A percentile compares a stretch with the other conserved stretches of the same genome.
Evolutionary conservation across 2,888 invertebrate species (phyloP).

Genomic region (Meandrusa payeni): DNA sequence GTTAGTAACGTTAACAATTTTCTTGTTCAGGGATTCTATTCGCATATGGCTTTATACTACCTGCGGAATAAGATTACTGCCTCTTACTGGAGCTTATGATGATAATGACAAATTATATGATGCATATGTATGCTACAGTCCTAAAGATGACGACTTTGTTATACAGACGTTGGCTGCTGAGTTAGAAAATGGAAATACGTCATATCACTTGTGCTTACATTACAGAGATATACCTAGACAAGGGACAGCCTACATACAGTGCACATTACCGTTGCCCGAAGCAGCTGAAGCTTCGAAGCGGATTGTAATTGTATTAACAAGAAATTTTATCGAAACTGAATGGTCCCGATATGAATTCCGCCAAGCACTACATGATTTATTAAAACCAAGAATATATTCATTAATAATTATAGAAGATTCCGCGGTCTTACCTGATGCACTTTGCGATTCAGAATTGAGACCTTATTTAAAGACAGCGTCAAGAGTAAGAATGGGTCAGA

Average conservation of each 20-base stretch:
- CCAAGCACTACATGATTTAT: constrained; percentile 92
- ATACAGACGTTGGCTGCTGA: constrained; percentile 92
- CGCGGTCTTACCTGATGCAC: constrained; percentile 88
- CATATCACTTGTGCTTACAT: constrained; percentile 92
- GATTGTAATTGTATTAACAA: constrained; percentile 91
- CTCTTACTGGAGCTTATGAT: constrained; percentile 85
- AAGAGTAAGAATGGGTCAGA: constrained; percentile 92
- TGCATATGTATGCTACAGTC: constrained; percentile 95
- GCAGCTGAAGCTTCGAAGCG: constrained; percentile 94
- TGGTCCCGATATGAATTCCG: constrained; percentile 96
- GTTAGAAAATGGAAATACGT: constrained; percentile 89
- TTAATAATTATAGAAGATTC: constrained; percentile 93
- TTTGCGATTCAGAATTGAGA: constrained; percentile 92
- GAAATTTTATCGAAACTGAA: constrained; percentile 94
- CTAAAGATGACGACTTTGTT: constrained; percentile 95
- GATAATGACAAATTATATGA: constrained; percentile 94
- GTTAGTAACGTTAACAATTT: constrained; percentile 87
- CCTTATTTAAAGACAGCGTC: constrained; percentile 94
- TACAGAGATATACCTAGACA: constrained; percentile 91
- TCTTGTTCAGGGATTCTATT: constrained; percentile 92
- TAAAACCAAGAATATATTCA: constrained; percentile 90
- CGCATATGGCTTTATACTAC: constrained; percentile 93
- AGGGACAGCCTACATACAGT: constrained; percentile 84
- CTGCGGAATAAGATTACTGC: constrained; percentile 91
- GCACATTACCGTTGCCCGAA: constrained; percentile 88